Conservation (phyloP, 2,888 invertebrate genomes). For the Notodonta dromedarius region DNA sequence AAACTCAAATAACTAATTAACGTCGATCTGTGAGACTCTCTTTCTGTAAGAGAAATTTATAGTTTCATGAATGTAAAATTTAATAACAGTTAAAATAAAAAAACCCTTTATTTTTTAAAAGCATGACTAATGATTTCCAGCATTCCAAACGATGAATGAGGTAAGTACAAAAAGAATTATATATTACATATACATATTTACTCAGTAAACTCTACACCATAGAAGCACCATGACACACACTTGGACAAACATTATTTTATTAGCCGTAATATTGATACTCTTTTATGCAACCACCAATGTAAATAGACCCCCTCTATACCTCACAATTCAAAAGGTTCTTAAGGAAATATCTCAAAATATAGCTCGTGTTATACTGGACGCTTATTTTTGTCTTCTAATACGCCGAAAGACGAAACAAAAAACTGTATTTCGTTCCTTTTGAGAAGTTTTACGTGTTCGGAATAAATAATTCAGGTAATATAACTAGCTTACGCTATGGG, state of each 20-base stretch:
- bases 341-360: background rate
- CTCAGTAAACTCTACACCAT: background rate
- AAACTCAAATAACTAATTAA: too few relatives aligned
- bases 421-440: constrained; percentile 5
- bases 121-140: background rate
- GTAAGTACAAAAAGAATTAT: too few relatives aligned
- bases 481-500: constrained; percentile 5
- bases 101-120: too few relatives aligned
- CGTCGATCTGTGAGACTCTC: too few relatives aligned
- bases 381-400: constrained; percentile 4
- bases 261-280: constrained; percentile 10
- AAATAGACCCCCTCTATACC: background rate
- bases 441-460: constrained; percentile 7
- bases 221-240: constrained; percentile 1
- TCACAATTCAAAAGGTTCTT: background rate
- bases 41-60: too few relatives aligned
- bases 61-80: too few relatives aligned
- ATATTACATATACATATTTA: too few relatives aligned
- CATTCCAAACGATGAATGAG: background rate
- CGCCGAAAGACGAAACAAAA: constrained; percentile 8
- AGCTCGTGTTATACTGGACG: constrained; percentile 4
- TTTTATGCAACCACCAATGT: background rate
- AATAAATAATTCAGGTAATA: constrained; percentile 3
- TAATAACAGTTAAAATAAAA: too few relatives aligned
- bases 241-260: constrained; percentile 8